phyloP scores from a whole-genome alignment of 2,113 vertebrate genomes.

The Neomonachus schauinslandi region DNA sequence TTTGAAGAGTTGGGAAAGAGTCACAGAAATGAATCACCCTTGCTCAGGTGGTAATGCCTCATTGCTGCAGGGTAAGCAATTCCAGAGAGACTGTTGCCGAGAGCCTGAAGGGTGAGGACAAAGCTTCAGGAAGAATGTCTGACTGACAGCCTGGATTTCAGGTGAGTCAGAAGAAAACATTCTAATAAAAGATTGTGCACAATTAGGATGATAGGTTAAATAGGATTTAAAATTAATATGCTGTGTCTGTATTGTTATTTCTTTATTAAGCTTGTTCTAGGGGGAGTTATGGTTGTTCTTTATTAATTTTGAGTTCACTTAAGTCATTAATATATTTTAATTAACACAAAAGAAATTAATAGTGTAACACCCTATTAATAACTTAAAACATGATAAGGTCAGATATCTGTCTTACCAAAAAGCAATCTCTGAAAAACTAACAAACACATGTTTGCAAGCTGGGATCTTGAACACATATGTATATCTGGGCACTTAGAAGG shows the following conservation, averaged over 20 bases:
- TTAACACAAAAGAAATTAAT: background rate
- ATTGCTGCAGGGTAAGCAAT: constrained; percentile 11
- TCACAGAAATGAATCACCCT: constrained; percentile 74
- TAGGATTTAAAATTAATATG: background rate
- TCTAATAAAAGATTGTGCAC: background rate
- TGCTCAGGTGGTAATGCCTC: constrained; percentile 37
- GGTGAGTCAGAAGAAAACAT: background rate
- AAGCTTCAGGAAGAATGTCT: background rate
- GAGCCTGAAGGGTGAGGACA: constrained; percentile 28
- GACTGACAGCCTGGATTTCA: background rate
- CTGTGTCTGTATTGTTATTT: background rate
- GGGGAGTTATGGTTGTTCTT: background rate
- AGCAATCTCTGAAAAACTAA: background rate
- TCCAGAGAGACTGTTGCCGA: background rate
- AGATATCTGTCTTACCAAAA: background rate
- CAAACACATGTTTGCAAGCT: background rate
- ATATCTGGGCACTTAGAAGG: background rate
- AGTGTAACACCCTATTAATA: background rate
- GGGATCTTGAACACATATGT: background rate
- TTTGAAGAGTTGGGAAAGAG: constrained; percentile 50
- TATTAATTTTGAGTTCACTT: background rate
- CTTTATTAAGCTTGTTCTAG: background rate
- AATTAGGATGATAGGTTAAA: background rate
- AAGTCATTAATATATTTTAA: background rate
- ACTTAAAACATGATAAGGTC: background rate